Evolutionary conservation across 2,797 vertebrate genomes (phyloP).

Genomic region (Anomalospiza imberbis): DNA sequence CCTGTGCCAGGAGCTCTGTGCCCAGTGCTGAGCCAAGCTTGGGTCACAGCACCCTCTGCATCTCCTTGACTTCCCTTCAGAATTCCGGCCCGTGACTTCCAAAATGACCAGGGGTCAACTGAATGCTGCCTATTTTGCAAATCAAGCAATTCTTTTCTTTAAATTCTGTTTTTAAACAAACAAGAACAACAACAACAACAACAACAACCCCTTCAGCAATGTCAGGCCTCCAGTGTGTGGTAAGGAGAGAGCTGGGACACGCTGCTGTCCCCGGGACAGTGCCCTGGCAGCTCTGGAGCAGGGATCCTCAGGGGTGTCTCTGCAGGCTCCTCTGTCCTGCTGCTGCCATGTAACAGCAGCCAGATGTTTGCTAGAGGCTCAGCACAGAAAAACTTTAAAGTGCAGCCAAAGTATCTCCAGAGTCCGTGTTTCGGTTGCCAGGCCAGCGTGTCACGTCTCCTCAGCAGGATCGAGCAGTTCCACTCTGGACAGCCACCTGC

Average conservation of each 20-base stretch:
- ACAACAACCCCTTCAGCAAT: neutral
- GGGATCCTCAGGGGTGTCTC: neutral
- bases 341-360: neutral
- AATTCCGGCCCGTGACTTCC: fast-evolving
- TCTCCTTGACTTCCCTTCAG: neutral
- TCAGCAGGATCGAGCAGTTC: neutral
- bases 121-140: neutral
- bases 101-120: neutral
- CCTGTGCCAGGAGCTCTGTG: neutral
- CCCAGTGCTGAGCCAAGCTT: neutral
- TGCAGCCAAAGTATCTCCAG: constrained; percentile 31
- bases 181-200: neutral
- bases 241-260: neutral
- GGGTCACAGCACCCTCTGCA: neutral
- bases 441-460: neutral
- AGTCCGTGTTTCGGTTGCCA: neutral
- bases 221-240: neutral
- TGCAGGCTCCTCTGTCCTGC: neutral
- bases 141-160: neutral
- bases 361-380: constrained; percentile 42
- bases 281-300: neutral
- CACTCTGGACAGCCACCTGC: neutral
- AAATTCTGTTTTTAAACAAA: neutral
- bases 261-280: neutral
- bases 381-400: neutral